phyloP scores from a whole-genome alignment of 1,140 invertebrate species.

The Homarus americanus region DNA sequence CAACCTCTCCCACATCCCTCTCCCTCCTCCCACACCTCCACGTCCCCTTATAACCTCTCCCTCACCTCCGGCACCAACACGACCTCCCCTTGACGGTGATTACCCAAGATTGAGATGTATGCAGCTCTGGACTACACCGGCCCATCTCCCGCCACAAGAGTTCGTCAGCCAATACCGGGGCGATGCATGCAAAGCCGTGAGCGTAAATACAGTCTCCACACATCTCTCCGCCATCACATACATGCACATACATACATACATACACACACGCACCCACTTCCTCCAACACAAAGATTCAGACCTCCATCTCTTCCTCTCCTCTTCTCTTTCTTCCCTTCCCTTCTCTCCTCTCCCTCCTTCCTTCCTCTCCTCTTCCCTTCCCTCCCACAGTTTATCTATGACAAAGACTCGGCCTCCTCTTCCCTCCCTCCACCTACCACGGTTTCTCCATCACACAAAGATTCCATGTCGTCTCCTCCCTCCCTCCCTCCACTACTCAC shows the following conservation, averaged over 20 bases:
- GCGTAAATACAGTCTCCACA: too few species aligned
- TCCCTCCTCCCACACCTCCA: background rate
- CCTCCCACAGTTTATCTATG: background rate
- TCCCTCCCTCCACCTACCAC: too few species aligned
- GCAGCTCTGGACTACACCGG: background rate
- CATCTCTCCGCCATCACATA: background rate
- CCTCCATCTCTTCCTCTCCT: background rate
- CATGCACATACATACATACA: background rate
- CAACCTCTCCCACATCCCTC: conserved; percentile 1
- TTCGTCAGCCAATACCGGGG: too few species aligned
- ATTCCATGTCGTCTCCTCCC: too few species aligned
- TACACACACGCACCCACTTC: background rate
- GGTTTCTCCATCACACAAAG: too few species aligned
- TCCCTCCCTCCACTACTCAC: too few species aligned
- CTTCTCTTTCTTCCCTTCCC: too few species aligned
- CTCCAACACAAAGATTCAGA: background rate
- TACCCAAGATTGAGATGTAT: too few species aligned
- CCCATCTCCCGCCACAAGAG: background rate
- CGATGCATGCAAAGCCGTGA: too few species aligned
- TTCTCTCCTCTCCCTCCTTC: background rate
- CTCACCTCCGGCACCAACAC: background rate
- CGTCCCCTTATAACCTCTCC: too few species aligned
- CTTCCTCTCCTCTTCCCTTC: background rate
- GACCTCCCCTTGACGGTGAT: too few species aligned
- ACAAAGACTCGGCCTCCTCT: too few species aligned